Conservation (phyloP, 2,888 invertebrate genomes). For the Aspidiotus rigidus region DNA sequence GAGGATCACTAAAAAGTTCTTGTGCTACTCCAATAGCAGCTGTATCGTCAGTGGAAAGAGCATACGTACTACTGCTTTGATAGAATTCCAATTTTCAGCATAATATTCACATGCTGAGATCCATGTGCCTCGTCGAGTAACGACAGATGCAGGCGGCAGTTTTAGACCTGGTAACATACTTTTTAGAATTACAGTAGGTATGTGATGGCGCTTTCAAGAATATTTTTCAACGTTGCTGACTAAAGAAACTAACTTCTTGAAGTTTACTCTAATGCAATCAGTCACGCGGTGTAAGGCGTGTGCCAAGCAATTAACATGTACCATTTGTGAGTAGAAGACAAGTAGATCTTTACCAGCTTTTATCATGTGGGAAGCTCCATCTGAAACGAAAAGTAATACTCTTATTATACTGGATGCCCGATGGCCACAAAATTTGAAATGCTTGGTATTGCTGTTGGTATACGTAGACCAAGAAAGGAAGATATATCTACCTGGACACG, state of each 20-base stretch:
- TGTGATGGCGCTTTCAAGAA: slow-evolving; percentile 29
- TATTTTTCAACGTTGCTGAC: slow-evolving; percentile 9
- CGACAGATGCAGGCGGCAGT: slow-evolving; percentile 32
- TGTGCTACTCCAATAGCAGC: background rate
- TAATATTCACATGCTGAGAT: slow-evolving; percentile 24
- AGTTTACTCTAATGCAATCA: slow-evolving; percentile 7
- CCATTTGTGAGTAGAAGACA: slow-evolving; percentile 17
- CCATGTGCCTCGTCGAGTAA: slow-evolving; percentile 34
- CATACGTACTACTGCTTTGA: slow-evolving; percentile 9
- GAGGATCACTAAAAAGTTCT: background rate
- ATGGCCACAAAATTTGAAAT: background rate
- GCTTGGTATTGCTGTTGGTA: background rate
- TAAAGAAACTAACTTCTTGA: slow-evolving; percentile 11
- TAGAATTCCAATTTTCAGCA: background rate
- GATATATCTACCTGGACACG: too few relatives aligned
- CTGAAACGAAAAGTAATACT: background rate
- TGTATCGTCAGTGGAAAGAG: background rate
- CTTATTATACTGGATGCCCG: background rate
- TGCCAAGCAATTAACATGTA: background rate
- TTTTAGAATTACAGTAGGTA: slow-evolving; percentile 18
- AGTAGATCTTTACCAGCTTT: slow-evolving; percentile 9
- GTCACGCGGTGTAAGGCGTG: slow-evolving; percentile 5
- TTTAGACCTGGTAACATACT: slow-evolving; percentile 18
- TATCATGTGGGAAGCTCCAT: background rate
- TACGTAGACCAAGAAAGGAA: too few relatives aligned